These are phyloP conservation scores for Andrena praecox DNA, from an alignment of 2,888 invertebrate species.

Conservation along the genomic window DNA sequence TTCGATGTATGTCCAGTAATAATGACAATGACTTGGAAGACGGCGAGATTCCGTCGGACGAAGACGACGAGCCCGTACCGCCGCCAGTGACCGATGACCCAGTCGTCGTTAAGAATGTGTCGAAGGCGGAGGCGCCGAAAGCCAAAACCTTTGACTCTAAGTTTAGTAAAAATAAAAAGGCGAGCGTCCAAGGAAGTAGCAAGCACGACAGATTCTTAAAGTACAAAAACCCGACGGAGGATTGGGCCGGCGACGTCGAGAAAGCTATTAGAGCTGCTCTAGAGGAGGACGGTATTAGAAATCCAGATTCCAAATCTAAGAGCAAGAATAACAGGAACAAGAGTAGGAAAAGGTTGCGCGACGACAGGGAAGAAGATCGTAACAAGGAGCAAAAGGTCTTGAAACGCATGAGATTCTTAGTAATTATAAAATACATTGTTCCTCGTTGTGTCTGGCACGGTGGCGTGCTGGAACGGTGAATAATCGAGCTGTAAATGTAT, in stretches of 20 bases:
- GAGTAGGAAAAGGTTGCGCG: slow-evolving; percentile 79
- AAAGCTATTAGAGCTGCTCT: slow-evolving; percentile 91
- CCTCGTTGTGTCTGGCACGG: neutral
- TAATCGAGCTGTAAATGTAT: slow-evolving; percentile 11
- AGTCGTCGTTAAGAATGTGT: slow-evolving; percentile 82
- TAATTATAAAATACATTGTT: neutral
- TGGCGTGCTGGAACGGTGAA: neutral
- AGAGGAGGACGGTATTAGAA: slow-evolving; percentile 87
- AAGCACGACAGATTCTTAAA: slow-evolving; percentile 85
- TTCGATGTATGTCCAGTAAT: slow-evolving; percentile 58
- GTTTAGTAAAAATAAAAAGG: slow-evolving; percentile 78
- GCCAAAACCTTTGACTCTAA: slow-evolving; percentile 80
- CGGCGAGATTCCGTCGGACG: slow-evolving; percentile 93
- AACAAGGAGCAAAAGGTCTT: slow-evolving; percentile 83
- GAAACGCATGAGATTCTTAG: slow-evolving; percentile 12
- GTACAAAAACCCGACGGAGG: slow-evolving; percentile 87
- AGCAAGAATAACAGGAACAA: slow-evolving; percentile 78
- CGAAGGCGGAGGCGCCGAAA: slow-evolving; percentile 81
- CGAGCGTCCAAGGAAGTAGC: slow-evolving; percentile 67
- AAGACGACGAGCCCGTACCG: slow-evolving; percentile 85
- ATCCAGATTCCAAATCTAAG: slow-evolving; percentile 77
- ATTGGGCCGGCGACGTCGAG: slow-evolving; percentile 92
- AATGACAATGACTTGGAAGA: slow-evolving; percentile 91
- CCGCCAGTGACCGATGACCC: slow-evolving; percentile 81
- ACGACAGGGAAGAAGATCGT: slow-evolving; percentile 86